Evolutionary conservation across 2,797 vertebrate genomes (phyloP), one percentile per base, ranked within the genome.

Genomic region (Sitta carolinensis): DNA sequence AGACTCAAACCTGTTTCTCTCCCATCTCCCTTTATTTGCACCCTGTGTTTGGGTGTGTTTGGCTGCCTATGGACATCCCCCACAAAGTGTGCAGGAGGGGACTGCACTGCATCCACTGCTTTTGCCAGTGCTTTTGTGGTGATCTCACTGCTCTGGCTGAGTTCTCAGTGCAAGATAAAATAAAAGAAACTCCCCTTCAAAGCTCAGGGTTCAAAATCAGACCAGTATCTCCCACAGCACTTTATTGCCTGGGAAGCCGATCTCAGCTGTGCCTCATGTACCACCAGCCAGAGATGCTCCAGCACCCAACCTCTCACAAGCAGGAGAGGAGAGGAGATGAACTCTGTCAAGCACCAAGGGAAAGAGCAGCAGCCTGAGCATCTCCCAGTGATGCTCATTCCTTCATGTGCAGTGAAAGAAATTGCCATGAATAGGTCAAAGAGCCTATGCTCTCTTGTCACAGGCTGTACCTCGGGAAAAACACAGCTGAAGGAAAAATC

Each of bases 401-500:
- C 73, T 79, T 84, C 15, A 36, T 5, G 2, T 5, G 2, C 22
- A 47, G 42, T 50, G 68, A 88, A 91, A 90, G 73, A 84, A 95
- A 94, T 93, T 88, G 73, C 62, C 79, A 78, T 0, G 3, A 67
- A 63, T 40, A 87, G 50, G 90, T 92, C 84, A 89, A 59, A 94
- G 70, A 86, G n/a, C 52, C 32, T 29, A 9, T 16, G 55, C 50
- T 88, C 78, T 83, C 47, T 66, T 95, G 58, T 95, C 83, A 89
- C 5, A 7, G 62, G 78, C 63, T 85, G 42, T 72, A 85, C 79
- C 67, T 88, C 38, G 5, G 64, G 93, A 90, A 84, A 93, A 93
- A 86, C 47, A 75, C 25, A 61, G 88, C 88, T 57, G 70, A 80
- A 84, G 66, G 54, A 91, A 86, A 86, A 89, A 86, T 80, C 68